Percentiles rank a stretch among this genome's conserved stretches.
phyloP scores from a whole-genome alignment of 2,888 invertebrate genomes.

The Leucophenga maculata region DNA sequence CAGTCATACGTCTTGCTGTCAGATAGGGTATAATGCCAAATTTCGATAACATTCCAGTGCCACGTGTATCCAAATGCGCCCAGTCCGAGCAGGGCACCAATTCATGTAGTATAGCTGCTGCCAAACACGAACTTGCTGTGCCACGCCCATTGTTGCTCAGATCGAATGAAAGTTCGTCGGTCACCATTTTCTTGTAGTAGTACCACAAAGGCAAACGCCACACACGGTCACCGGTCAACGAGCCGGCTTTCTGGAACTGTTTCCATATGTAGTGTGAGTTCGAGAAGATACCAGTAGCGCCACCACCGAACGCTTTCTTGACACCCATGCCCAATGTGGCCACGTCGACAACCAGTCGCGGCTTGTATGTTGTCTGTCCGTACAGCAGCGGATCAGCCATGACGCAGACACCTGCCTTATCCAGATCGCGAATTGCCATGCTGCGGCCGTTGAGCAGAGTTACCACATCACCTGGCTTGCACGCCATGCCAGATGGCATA shows the following conservation, averaged over 20 bases:
- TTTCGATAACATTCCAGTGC: constrained; percentile 77
- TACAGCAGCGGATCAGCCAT: constrained; percentile 87
- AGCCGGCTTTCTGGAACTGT: constrained; percentile 74
- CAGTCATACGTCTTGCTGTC: constrained; percentile 75
- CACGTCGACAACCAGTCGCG: constrained; percentile 75
- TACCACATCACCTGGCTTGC: constrained; percentile 73
- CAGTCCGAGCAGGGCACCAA: constrained; percentile 78
- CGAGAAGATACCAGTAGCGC: constrained; percentile 75
- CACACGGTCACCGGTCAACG: constrained; percentile 76
- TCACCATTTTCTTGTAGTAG: constrained; percentile 65
- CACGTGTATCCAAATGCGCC: constrained; percentile 83
- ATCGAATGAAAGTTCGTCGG: constrained; percentile 73
- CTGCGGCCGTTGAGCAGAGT: constrained; percentile 74
- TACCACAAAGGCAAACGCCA: constrained; percentile 78
- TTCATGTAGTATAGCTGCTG: constrained; percentile 80
- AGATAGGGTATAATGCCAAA: constrained; percentile 77
- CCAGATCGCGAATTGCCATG: constrained; percentile 73
- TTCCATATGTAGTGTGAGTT: constrained; percentile 75
- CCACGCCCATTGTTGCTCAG: constrained; percentile 76
- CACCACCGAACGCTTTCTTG: constrained; percentile 74
- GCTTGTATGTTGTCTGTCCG: constrained; percentile 78
- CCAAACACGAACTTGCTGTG: constrained; percentile 77
- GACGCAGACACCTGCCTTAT: constrained; percentile 84
- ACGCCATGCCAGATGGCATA: constrained; percentile 76
- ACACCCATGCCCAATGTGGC: constrained; percentile 74